These are phyloP conservation scores for Trematocara unimaculatum DNA, from an alignment of 2,113 vertebrate genomes.

Conservation along the genomic window DNA sequence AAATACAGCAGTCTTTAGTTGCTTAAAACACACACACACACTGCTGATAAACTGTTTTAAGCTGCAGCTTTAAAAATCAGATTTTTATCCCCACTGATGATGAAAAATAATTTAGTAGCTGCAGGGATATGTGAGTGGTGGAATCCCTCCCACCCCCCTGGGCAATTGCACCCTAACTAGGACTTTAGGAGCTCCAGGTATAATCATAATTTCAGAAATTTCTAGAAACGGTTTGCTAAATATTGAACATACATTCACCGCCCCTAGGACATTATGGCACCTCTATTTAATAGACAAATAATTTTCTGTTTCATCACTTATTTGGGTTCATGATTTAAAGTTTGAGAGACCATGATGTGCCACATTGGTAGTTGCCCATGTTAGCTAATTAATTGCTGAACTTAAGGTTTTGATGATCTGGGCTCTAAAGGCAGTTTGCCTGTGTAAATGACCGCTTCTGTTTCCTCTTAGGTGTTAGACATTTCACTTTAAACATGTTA, in stretches of 20 bases:
- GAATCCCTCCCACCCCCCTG: not conserved
- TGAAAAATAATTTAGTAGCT: not conserved
- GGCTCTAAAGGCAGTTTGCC: not conserved
- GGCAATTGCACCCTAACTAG: not conserved
- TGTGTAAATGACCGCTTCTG: not conserved
- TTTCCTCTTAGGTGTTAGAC: not conserved
- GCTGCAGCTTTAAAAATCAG: not conserved
- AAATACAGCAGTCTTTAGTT: not conserved
- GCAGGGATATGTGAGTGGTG: not conserved
- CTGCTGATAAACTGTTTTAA: not conserved
- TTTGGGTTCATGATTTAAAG: not conserved
- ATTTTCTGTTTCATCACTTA: not conserved
- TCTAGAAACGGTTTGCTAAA: not conserved
- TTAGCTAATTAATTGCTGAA: not conserved
- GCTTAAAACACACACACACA: not conserved
- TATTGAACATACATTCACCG: not conserved
- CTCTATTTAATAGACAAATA: not conserved
- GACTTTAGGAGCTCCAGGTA: not conserved
- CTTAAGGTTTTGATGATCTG: not conserved
- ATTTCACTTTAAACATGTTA: not conserved
- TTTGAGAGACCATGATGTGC: not conserved
- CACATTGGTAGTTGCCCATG: not conserved
- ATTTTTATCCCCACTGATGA: not conserved
- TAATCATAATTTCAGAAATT: not conserved
- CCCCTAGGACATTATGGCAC: not conserved